phyloP scores from a whole-genome alignment of 2,797 vertebrate genomes.

The Spea hammondii region DNA sequence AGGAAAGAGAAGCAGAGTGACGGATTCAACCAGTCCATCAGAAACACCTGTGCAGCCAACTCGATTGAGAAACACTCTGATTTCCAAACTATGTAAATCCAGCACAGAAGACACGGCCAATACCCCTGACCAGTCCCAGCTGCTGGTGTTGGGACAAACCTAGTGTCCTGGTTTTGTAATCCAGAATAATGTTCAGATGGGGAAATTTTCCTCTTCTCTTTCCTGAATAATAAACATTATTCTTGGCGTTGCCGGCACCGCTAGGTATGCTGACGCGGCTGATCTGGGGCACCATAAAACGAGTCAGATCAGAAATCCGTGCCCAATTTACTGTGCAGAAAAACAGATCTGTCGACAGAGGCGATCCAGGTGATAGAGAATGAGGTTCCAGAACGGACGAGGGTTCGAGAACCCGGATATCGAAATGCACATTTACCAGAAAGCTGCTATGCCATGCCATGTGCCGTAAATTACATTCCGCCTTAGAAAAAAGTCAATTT shows the following conservation, averaged over 20 bases:
- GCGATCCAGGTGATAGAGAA: background rate
- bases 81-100: background rate
- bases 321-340: background rate
- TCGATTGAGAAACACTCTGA: background rate
- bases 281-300: background rate
- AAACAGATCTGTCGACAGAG: slow-evolving; percentile 17
- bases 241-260: background rate
- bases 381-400: too few species aligned
- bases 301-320: slow-evolving; percentile 5
- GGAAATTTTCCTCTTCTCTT: slow-evolving; percentile 14
- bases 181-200: background rate
- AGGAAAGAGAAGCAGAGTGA: too few species aligned
- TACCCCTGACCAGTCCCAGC: slow-evolving; percentile 10
- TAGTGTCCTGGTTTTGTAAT: slow-evolving; percentile 4
- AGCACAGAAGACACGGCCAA: background rate
- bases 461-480: too few species aligned
- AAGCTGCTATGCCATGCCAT: too few species aligned
- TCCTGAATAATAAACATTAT: slow-evolving; percentile 23
- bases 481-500: too few species aligned
- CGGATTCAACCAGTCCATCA: background rate
- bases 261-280: slow-evolving; percentile 3
- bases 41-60: slow-evolving; percentile 5
- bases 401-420: too few species aligned
- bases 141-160: background rate
- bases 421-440: too few species aligned